Evolutionary conservation across 2,113 vertebrate species (phyloP).

Genomic region (Larimichthys crocea): DNA sequence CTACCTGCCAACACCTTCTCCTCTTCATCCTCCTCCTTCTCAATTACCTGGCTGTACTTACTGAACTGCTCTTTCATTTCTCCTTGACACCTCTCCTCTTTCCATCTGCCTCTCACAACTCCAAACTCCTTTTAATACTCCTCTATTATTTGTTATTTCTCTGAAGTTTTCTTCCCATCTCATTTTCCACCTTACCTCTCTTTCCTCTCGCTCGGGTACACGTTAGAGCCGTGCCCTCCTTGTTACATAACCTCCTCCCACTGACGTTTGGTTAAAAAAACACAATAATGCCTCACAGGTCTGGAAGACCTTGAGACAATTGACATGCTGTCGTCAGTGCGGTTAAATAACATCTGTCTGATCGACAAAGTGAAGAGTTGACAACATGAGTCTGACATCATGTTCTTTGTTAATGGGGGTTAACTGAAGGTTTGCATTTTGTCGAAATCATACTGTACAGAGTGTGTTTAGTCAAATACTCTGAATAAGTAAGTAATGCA

Average conservation of each 20-base stretch:
- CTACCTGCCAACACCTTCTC: neutral
- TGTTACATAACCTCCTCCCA: constrained; percentile 18
- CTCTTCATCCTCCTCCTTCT: neutral
- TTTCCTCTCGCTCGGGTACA: neutral
- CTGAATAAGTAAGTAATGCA: neutral
- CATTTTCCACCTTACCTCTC: constrained; percentile 5
- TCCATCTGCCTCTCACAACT: neutral
- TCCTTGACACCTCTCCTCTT: neutral
- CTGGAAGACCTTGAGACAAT: neutral
- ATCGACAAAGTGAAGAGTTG: neutral
- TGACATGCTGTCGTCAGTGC: neutral
- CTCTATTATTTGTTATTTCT: neutral
- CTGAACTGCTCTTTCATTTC: neutral
- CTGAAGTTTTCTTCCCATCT: neutral
- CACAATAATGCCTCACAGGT: neutral
- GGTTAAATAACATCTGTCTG: constrained; percentile 27
- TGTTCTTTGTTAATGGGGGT: neutral
- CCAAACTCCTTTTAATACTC: neutral
- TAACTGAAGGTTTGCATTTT: neutral
- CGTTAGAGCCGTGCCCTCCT: neutral
- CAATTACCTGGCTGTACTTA: neutral
- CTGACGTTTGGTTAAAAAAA: constrained; percentile 17
- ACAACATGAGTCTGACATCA: neutral
- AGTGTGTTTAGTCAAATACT: neutral
- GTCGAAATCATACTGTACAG: neutral